A percentile compares a stretch with the other conserved stretches of the same genome.
Conservation (phyloP, 2,888 invertebrate species). For the Mongoloraphidia duomilia region DNA sequence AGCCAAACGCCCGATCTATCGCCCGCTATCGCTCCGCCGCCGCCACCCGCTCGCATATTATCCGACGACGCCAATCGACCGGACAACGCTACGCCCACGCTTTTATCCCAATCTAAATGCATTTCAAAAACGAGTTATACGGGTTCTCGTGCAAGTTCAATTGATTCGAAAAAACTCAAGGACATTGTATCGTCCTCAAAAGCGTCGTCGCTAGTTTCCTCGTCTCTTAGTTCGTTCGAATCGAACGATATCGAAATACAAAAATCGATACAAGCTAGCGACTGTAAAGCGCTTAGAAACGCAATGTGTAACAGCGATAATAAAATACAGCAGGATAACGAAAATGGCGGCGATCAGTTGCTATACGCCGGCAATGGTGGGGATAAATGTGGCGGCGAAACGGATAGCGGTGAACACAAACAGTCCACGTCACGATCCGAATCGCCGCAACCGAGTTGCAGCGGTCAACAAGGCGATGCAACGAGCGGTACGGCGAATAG, state of each 20-base stretch:
- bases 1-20: constrained; percentile 19
- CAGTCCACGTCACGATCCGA: constrained; percentile 16
- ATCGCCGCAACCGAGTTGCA: constrained; percentile 28
- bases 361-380: too few relatives aligned
- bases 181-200: background rate
- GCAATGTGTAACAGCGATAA: too few relatives aligned
- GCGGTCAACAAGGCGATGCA: constrained; percentile 21
- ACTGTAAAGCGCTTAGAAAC: background rate
- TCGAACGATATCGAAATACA: background rate
- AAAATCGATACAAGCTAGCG: background rate
- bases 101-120: background rate
- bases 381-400: too few relatives aligned
- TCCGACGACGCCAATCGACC: constrained; percentile 1
- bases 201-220: too few relatives aligned
- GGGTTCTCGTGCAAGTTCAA: constrained; percentile 19
- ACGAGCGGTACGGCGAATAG: background rate
- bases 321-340: too few relatives aligned
- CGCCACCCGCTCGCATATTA: constrained; percentile 13
- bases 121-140: constrained; percentile 16
- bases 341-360: too few relatives aligned
- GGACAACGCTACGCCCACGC: background rate
- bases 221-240: background rate
- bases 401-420: background rate
- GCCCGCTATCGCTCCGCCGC: constrained; percentile 18
- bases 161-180: constrained; percentile 18